Base-by-base conservation (phyloP, 2,113 vertebrate species). In the Pygoscelis antarcticus region DNA sequence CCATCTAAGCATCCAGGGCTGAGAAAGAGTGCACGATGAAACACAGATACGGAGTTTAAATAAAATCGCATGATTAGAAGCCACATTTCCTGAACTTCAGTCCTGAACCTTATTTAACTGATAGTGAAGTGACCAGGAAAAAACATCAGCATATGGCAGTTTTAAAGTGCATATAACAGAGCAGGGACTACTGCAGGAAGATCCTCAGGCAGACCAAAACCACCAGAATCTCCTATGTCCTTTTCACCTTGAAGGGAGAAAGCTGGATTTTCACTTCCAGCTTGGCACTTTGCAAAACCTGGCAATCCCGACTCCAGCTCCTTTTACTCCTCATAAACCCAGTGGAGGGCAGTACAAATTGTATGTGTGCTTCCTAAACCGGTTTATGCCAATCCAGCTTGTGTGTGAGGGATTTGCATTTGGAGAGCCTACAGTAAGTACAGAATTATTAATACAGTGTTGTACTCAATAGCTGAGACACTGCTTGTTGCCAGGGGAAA, bases 171-270 rank as follows among this genome's bases (percentile, higher is more conserved):
- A 47, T 7, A 3, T 25, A 90, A 64, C 46, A 72, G 76, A 74
- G 75, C 54, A 84, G 82, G 15, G 46, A 87, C 74, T 44, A 75
- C 27, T 79, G 90, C 77, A 88, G 83, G 57, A 80, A 68, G 54
- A 92, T 75, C 42, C 55, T 81, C 54, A 61, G 58, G 83, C 91
- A 89, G 72, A 75, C n/a, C 46, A 75, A 87, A 84, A 19, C 55
- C 44, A 52, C 51, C 77, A 93, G 69, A 81, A 66, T 87, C 80
- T 93, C 60, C 19, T 57, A 7, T 20, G 88, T 93, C 90, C 92
- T 96, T 96, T 93, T 89, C 96, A 95, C 88, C 95, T 97, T 96
- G 93, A 96, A 96, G 68, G 20, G 60, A 94, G 68, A 90, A 77
- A 77, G 89, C 89, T 89, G 83, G 81, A 65, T 96, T 93, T 94